Evolutionary conservation across 2,797 vertebrate genomes (phyloP).

Genomic region (Enteromius radiatus): DNA sequence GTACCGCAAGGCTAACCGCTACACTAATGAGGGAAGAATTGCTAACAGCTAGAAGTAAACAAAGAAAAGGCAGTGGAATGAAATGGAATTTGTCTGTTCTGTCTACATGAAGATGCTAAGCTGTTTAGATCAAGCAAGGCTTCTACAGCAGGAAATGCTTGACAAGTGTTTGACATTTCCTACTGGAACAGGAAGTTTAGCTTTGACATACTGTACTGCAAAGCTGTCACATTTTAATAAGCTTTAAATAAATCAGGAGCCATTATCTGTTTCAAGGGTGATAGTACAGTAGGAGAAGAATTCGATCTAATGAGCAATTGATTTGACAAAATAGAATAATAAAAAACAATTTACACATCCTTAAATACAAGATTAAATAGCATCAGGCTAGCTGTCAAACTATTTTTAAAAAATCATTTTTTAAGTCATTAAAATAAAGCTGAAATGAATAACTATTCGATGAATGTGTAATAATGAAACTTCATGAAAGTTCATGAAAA

Average conservation of each 20-base stretch:
- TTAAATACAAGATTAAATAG: background rate
- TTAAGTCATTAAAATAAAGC: background rate
- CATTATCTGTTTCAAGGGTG: background rate
- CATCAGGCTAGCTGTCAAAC: background rate
- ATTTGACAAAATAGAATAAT: background rate
- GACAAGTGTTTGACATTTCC: background rate
- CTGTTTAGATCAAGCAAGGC: constrained; percentile 4
- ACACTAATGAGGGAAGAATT: background rate
- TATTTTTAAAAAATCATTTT: too few species aligned
- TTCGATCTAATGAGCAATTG: background rate
- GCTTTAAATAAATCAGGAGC: background rate
- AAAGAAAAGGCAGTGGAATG: background rate
- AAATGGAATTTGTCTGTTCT: background rate
- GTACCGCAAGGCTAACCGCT: constrained; percentile 8
- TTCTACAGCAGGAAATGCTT: background rate
- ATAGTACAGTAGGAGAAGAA: background rate
- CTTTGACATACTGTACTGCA: background rate
- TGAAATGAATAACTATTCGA: background rate
- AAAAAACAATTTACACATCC: background rate
- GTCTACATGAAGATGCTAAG: constrained; percentile 22
- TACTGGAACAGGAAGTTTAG: background rate
- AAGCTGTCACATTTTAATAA: background rate
- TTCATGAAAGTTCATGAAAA: background rate
- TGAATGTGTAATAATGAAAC: background rate
- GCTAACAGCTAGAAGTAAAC: constrained; percentile 31